These are phyloP conservation scores for Bhutanitis thaidina DNA, from an alignment of 2,888 invertebrate species.

Conservation along the genomic window DNA sequence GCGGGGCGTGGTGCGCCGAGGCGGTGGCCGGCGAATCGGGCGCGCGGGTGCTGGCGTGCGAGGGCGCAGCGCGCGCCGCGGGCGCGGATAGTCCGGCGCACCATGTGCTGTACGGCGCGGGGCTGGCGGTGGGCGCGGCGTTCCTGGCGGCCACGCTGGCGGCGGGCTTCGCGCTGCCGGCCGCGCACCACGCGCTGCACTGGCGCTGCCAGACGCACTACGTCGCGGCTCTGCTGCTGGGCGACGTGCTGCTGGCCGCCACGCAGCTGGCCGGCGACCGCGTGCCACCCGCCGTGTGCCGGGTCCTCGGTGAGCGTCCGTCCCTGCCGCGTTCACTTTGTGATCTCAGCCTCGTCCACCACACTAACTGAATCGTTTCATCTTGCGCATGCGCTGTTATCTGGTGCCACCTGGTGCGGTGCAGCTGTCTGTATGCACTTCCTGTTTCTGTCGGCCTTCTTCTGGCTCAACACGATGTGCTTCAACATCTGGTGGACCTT, in stretches of 20 bases:
- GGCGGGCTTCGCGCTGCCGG: conserved; percentile 88
- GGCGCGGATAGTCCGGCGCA: conserved; percentile 42
- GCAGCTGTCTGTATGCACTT: conserved; percentile 92
- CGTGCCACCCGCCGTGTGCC: conserved; percentile 82
- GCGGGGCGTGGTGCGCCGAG: conserved; percentile 72
- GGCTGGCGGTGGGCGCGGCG: conserved; percentile 88
- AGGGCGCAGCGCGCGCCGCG: conserved; percentile 64
- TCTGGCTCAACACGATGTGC: conserved; percentile 96
- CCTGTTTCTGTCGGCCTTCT: conserved; percentile 93
- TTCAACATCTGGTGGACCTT: conserved; percentile 97
- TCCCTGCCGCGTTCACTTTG: not conserved
- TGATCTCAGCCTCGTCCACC: not conserved
- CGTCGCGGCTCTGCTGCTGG: conserved; percentile 89
- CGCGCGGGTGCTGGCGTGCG: conserved; percentile 40
- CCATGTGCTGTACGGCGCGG: conserved; percentile 87
- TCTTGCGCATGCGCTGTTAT: conserved; percentile 39
- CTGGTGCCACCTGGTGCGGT: conserved; percentile 38
- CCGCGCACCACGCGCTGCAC: conserved; percentile 91
- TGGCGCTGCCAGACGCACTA: conserved; percentile 94
- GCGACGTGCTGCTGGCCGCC: conserved; percentile 88
- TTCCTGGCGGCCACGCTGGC: conserved; percentile 90
- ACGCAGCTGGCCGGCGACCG: conserved; percentile 85
- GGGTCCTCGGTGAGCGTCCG: conserved; percentile 82
- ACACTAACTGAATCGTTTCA: conserved; percentile 5
- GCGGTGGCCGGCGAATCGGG: conserved; percentile 68